Base-by-base conservation (phyloP, 2,888 invertebrate genomes). In the Chalcosyrphus nemorum region DNA sequence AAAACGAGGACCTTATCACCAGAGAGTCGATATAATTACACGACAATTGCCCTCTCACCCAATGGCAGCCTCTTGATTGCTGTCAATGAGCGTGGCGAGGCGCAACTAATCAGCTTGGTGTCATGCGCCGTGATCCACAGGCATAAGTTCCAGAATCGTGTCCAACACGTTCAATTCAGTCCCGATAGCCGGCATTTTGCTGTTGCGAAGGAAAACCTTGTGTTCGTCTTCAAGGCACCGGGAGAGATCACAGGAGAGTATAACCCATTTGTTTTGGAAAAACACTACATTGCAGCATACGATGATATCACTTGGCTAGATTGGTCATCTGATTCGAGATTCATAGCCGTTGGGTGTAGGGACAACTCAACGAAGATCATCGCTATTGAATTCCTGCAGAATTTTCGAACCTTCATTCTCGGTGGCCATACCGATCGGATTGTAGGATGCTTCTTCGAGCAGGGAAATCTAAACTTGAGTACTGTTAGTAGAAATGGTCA, bases 101-200 rank as follows among this genome's bases (percentile, higher is more conserved):
- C 96, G 0, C 95, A 96, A 89, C 93, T 97, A 89, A 97, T 98
- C 65, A 98, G 97, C 89, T 93, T 98, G 89, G 92, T 96, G 7
- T 97, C 97, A 76, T 95, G 95, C 88, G 95, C 95, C 29, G 93
- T 97, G 0, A 94, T 99, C 86, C 96, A 98, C 89, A 94, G 93
- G 47, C 96, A 97, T 88, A 94, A 96, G 89, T 98, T 98, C 89
- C 96, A 95, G 88, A 93, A 94, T 72, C 93, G 93, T 86, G 95
- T 98, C 0, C 93, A 93, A 86, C 94, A 94, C 61, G 93, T 98
- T 0, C 94, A 94, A 88, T 99, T 99, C 91, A 98, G 98, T 89
- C 99, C 99, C 0, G 95, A 99, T 93, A 98, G 98, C 19, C 95
- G 95, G 92, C 95, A 96, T 89, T 96, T 99, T 93, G 98, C 98